Percentiles rank a stretch among this genome's conserved stretches.
Evolutionary conservation across 1,140 invertebrate species (phyloP).

Genomic region (Megalonaias nervosa): DNA sequence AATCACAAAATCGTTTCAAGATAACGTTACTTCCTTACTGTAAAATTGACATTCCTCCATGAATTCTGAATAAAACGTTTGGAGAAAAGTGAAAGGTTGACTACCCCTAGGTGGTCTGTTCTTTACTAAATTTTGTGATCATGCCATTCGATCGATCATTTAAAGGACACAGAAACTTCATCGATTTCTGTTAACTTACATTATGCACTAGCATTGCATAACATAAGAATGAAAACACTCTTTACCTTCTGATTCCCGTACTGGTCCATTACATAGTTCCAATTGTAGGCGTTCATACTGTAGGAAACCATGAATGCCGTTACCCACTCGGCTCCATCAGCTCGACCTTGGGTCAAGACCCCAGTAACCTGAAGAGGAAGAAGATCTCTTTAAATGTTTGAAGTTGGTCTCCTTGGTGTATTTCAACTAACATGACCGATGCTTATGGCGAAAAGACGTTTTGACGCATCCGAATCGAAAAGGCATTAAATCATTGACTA

Average conservation of each 20-base stretch:
- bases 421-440: background rate
- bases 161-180: too few relatives aligned
- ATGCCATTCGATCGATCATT: too few relatives aligned
- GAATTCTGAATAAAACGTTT: too few relatives aligned
- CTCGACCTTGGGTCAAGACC: slow-evolving; percentile 75
- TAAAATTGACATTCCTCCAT: too few relatives aligned
- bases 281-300: slow-evolving; percentile 74
- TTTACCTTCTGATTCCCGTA: slow-evolving; percentile 74
- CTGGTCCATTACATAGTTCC: slow-evolving; percentile 73
- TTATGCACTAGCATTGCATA: background rate
- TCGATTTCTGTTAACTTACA: too few relatives aligned
- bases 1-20: too few relatives aligned
- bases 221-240: background rate
- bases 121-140: too few relatives aligned
- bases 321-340: slow-evolving; percentile 74
- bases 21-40: too few relatives aligned
- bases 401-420: background rate
- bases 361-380: slow-evolving; percentile 71
- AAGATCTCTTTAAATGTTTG: background rate
- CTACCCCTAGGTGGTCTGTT: too few relatives aligned
- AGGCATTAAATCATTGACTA: background rate
- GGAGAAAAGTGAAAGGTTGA: too few relatives aligned
- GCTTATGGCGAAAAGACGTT: background rate
- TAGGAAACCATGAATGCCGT: slow-evolving; percentile 74
- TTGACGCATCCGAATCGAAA: background rate